Percentiles rank a stretch among this genome's conserved stretches.
Conservation (phyloP, 2,888 invertebrate genomes). For the Gibbula magus region DNA sequence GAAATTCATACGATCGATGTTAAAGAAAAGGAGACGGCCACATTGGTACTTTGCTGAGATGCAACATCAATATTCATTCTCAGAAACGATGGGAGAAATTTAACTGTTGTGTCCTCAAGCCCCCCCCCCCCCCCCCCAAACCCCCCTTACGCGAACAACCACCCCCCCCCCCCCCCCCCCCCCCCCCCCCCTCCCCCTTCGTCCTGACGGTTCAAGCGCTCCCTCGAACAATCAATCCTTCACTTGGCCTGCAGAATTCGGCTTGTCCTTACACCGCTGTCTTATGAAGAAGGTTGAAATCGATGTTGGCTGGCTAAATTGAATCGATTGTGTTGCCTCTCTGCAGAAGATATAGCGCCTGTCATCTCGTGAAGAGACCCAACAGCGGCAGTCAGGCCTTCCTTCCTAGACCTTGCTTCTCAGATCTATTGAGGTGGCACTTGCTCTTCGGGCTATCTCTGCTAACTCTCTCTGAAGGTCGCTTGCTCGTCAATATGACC, state of each 20-base stretch:
- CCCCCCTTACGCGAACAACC: not conserved
- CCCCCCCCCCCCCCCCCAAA: not conserved
- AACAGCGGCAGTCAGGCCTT: not conserved
- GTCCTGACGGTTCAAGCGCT: not conserved
- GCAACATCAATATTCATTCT: too few relatives aligned
- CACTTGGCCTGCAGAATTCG: constrained; percentile 9
- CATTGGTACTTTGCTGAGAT: too few relatives aligned
- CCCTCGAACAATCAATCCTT: not conserved
- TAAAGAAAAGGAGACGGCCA: too few relatives aligned
- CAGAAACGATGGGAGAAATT: too few relatives aligned
- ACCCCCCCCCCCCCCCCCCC: not conserved
- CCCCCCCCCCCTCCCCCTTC: not conserved
- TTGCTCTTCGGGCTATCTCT: too few relatives aligned
- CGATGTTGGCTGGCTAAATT: constrained; percentile 24
- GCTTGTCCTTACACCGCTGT: constrained; percentile 8
- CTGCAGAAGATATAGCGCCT: not conserved
- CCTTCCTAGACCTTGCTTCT: not conserved
- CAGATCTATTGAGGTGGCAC: not conserved
- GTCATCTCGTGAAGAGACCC: not conserved
- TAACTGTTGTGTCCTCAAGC: too few relatives aligned
- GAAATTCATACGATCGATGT: too few relatives aligned
- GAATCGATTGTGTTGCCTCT: constrained; percentile 22
- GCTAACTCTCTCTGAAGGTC: too few relatives aligned
- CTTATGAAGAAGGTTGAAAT: constrained; percentile 22
- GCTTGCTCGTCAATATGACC: too few relatives aligned